These are phyloP conservation scores for Drosophila ironensis DNA, from an alignment of 1,140 invertebrate species.

Conservation along the genomic window DNA sequence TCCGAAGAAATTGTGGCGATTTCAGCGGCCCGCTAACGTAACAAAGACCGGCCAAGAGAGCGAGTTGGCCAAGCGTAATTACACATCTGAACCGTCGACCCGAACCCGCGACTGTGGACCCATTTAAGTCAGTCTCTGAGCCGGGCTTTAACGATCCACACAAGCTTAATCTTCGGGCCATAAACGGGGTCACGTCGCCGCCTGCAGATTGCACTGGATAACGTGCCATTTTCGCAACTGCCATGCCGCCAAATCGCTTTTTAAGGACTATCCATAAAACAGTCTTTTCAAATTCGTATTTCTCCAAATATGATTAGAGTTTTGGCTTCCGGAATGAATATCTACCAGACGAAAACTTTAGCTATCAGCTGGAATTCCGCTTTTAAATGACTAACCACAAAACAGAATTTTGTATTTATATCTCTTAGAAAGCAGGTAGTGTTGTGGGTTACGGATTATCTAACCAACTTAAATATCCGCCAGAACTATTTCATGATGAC, in stretches of 20 bases:
- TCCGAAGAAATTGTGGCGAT: constrained; percentile 61
- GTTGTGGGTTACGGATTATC: no score
- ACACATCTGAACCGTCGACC: constrained; percentile 15
- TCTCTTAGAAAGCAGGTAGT: no score
- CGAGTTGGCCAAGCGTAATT: constrained; percentile 37
- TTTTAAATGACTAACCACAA: no score
- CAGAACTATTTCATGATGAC: no score
- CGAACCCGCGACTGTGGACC: constrained; percentile 14
- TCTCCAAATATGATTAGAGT: no score
- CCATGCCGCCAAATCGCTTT: not conserved
- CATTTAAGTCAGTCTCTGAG: constrained; percentile 3
- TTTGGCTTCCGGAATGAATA: no score
- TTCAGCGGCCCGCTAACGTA: constrained; percentile 32
- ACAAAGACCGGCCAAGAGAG: constrained; percentile 8
- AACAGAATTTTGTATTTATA: no score
- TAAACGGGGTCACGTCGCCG: constrained; percentile 22
- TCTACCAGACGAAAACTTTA: no score
- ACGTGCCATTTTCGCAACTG: not conserved
- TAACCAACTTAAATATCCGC: no score
- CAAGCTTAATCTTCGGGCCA: constrained; percentile 1
- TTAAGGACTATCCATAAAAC: not conserved
- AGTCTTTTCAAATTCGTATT: no score
- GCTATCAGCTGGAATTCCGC: no score
- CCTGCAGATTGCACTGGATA: constrained; percentile 10
- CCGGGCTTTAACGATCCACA: constrained; percentile 25